Evolutionary conservation across 1,140 invertebrate species (phyloP), one percentile per base, ranked within the genome.

Genomic region (Hyles vespertilio): DNA sequence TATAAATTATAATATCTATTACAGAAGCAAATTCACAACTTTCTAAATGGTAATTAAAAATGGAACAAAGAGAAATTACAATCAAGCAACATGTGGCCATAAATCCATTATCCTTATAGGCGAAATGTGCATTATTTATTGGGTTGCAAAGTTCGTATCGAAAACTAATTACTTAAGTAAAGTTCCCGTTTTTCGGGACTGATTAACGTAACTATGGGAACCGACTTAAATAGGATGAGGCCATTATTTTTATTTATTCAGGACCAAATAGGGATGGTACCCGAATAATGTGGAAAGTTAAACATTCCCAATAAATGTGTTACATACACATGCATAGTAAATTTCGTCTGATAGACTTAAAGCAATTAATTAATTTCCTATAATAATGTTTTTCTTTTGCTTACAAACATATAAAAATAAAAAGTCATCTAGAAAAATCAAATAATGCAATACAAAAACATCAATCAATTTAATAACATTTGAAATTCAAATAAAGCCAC

Each of bases 111-210:
- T 40, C 36, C 36, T 40, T 40, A 5, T 5, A 8, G 36, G 4
- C 36, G 8, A 40, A 40, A 7, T 59, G 36, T 68, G 55, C 47
- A 68, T 64, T 61, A 68, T 68, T 68, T 64, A 64, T 64, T 56
- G 58, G 51, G 43, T 34, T 11, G 44, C 49, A 40, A 55, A 36
- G 50, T 47, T 55, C 45, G 58, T 9, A 43, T 61, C 48, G 53
- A 32, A 48, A 58, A 58, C 56, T 64, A 63, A 63, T 64, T 68
- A 61, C 55, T 59, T 64, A 52, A n/a, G 45, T 61, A 61, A 67
- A 58, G 51, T 36, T 10, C 32, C 44, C 52, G 43, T 56, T 56
- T 55, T 58, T 55, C 46, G 53, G 56, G 47, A 7, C 55, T 11
- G 47, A 48, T 48, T 48, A 48, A 48, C 9, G 6, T 48, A 5